Percentiles rank a stretch among this genome's conserved stretches.
phyloP scores from a whole-genome alignment of 2,113 vertebrate genomes.

The Sylvilagus bachmani region DNA sequence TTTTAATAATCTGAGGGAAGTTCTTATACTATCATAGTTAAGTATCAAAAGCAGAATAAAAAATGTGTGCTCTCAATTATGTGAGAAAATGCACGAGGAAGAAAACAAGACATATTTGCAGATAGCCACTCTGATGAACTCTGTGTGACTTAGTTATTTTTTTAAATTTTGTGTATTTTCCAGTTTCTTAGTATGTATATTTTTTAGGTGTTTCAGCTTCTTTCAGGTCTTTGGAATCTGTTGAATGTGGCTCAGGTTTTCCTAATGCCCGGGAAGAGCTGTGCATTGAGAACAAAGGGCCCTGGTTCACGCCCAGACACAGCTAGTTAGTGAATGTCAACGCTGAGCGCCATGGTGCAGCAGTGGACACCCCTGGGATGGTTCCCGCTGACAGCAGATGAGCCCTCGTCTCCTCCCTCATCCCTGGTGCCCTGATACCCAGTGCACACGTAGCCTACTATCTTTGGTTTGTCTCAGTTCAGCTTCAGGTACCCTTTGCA shows the following conservation, averaged over 20 bases:
- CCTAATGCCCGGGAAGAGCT: neutral
- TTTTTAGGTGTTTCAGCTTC: neutral
- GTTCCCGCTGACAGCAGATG: neutral
- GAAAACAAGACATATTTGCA: slow-evolving; percentile 5
- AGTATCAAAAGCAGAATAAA: neutral
- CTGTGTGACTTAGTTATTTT: neutral
- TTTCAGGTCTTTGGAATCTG: neutral
- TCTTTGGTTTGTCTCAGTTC: neutral
- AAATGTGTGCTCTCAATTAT: neutral
- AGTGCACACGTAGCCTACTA: neutral
- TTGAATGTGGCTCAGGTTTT: neutral
- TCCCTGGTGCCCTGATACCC: neutral
- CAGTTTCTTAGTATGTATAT: neutral
- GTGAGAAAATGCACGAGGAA: neutral
- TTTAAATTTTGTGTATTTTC: neutral
- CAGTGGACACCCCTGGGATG: accelerated
- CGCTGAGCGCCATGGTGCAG: neutral
- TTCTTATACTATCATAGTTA: neutral
- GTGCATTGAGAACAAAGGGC: neutral
- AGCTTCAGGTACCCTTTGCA: neutral
- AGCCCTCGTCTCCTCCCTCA: neutral
- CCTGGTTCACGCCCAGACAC: neutral
- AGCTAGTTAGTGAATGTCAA: neutral
- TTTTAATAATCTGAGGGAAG: neutral
- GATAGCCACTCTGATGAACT: neutral